Conservation (phyloP, 2,797 vertebrate genomes). For the Silurus aristotelis region DNA sequence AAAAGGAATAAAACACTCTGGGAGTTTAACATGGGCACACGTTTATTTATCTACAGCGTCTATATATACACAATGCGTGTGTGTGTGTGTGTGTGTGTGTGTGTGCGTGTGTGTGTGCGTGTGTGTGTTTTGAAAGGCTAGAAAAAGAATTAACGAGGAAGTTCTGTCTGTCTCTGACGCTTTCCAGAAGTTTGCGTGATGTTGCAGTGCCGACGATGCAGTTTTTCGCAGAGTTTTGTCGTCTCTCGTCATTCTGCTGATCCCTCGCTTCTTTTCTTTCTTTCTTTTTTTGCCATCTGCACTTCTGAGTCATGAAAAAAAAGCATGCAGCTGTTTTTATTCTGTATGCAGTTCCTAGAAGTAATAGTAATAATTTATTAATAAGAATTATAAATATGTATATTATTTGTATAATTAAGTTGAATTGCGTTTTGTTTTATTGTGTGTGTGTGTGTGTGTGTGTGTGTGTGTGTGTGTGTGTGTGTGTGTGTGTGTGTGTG, state of each 20-base stretch:
- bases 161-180: background rate
- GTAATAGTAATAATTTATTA: background rate
- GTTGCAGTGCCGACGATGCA: background rate
- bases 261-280: slow-evolving; percentile 3
- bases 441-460: no score
- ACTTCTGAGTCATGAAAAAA: background rate
- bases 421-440: background rate
- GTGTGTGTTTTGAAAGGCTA: background rate
- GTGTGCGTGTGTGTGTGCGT: background rate
- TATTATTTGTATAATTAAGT: no score
- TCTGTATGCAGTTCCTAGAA: background rate
- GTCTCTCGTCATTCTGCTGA: slow-evolving; percentile 7
- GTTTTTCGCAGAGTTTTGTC: background rate
- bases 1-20: no score
- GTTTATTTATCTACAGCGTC: background rate
- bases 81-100: no score
- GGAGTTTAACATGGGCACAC: no score
- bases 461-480: no score
- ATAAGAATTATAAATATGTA: background rate
- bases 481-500: background rate
- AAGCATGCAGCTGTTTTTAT: background rate
- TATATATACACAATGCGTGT: background rate
- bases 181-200: background rate
- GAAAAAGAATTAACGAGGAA: background rate
- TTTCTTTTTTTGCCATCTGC: slow-evolving; percentile 1